Percentiles rank a stretch among this genome's conserved stretches.
Evolutionary conservation across 2,113 vertebrate species (phyloP).

Genomic region (Laterallus jamaicensis): DNA sequence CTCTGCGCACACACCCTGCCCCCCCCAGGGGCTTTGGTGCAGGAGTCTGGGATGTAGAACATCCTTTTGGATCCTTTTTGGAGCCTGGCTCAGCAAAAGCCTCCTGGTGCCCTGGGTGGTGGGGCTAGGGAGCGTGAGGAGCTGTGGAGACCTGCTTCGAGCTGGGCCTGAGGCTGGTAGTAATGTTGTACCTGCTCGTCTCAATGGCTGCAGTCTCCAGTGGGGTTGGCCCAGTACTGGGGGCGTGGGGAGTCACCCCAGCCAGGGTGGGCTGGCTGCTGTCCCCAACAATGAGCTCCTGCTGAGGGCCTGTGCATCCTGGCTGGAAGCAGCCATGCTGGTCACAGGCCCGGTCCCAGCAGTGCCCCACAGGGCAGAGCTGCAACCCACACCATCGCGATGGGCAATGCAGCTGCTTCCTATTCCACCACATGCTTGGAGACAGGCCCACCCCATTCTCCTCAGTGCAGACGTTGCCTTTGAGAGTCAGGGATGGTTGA

Average conservation of each 20-base stretch:
- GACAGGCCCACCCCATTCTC: not conserved
- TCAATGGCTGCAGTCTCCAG: not conserved
- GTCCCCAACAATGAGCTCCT: not conserved
- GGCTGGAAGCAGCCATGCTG: fast-evolving
- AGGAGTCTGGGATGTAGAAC: not conserved
- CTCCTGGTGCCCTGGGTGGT: not conserved
- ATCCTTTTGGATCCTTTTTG: not conserved
- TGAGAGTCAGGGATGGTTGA: not conserved
- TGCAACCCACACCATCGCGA: fast-evolving
- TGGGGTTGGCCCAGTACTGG: not conserved
- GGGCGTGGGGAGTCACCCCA: not conserved
- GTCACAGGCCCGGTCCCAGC: not conserved
- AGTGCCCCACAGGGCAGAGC: not conserved
- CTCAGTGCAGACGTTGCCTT: not conserved
- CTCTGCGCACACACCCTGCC: not conserved
- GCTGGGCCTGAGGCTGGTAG: not conserved
- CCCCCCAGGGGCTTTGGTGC: not conserved
- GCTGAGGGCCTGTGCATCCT: not conserved
- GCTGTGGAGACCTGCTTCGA: not conserved
- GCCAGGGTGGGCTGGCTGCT: not conserved
- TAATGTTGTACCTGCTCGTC: fast-evolving
- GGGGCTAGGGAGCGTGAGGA: not conserved
- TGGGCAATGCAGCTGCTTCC: not conserved
- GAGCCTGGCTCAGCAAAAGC: not conserved
- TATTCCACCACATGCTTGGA: not conserved